Percentiles rank a stretch among this genome's conserved stretches.
These are phyloP conservation scores for Squalus acanthias DNA, from an alignment of 2,797 vertebrate species.

Conservation along the genomic window DNA sequence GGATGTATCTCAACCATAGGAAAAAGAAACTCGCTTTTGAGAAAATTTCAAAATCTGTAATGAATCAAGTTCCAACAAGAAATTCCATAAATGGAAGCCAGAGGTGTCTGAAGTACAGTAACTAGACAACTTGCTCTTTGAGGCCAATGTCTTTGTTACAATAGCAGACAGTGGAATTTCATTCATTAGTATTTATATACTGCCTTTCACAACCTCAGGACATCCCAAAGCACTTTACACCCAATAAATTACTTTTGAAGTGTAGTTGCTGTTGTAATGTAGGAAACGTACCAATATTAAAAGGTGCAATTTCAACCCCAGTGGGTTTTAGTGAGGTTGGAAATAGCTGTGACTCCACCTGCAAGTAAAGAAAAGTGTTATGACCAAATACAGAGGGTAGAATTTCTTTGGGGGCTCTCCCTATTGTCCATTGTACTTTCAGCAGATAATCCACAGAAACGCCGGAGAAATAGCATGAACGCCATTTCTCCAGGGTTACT, in stretches of 20 bases:
- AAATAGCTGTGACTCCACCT: not conserved
- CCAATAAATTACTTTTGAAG: not conserved
- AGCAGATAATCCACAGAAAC: too few species aligned
- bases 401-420: not conserved
- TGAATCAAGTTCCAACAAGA: not conserved
- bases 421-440: not conserved
- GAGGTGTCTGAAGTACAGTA: not conserved
- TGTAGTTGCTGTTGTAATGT: not conserved
- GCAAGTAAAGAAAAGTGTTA: not conserved
- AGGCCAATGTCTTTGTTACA: not conserved
- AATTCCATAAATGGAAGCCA: not conserved
- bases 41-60: not conserved
- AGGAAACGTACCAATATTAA: not conserved
- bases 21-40: not conserved
- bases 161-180: not conserved
- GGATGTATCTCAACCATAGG: not conserved
- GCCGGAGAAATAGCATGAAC: too few species aligned
- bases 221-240: not conserved
- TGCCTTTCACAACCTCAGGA: not conserved
- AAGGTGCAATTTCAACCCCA: not conserved
- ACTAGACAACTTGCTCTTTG: not conserved
- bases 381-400: not conserved
- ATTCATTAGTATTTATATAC: not conserved
- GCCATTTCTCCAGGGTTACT: too few species aligned
- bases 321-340: not conserved